Evolutionary conservation across 2,888 invertebrate genomes (phyloP), one percentile per base, ranked within the genome.

Genomic region (Drosophila subquinaria): DNA sequence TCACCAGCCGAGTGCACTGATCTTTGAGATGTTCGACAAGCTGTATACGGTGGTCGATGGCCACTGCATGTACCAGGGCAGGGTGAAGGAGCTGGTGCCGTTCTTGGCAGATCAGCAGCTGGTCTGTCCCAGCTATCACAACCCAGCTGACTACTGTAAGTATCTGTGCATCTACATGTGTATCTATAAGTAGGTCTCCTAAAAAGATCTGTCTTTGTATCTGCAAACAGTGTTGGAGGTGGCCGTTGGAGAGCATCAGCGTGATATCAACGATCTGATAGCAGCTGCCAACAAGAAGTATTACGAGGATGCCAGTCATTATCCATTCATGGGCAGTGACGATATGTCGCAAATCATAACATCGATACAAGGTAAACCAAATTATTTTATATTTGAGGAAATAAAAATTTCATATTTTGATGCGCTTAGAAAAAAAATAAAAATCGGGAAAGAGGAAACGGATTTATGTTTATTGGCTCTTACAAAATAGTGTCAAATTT

Each of bases 81-180:
- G 95, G 0, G 94, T 96, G 0, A 93, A 93, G 20, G 94, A 95
- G 38, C 93, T 99, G 35, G 93, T 98, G 43, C 96, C 97, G 0
- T 97, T 97, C 89, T 93, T 98, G 61, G 94, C 95, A 6, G 94
- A 94, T 10, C 95, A 97, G 40, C 96, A 95, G 13, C 93, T 98
- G 11, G 93, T 94, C 27, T 99, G 98, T 92, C 98, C 98, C 2
- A 94, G 96, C 17, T 98, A 98, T 90, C 98, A 98, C 93, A 98
- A 98, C 92, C 98, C 98, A 0, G 98, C 98, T 10, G 98, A 98
- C 94, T 98, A 97, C 93, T 94, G 98, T 98, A 94, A 95, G 96
- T 61, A 23, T 13, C 4, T 17, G 10, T 5, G 13, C 2, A 11
- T 10, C 13, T 15, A 27, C 13, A n/a, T n/a, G n/a, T n/a, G n/a